A percentile compares a stretch with the other conserved stretches of the same genome.
These are phyloP conservation scores for Actenoides hombroni DNA, from an alignment of 2,113 vertebrate genomes.

Conservation along the genomic window DNA sequence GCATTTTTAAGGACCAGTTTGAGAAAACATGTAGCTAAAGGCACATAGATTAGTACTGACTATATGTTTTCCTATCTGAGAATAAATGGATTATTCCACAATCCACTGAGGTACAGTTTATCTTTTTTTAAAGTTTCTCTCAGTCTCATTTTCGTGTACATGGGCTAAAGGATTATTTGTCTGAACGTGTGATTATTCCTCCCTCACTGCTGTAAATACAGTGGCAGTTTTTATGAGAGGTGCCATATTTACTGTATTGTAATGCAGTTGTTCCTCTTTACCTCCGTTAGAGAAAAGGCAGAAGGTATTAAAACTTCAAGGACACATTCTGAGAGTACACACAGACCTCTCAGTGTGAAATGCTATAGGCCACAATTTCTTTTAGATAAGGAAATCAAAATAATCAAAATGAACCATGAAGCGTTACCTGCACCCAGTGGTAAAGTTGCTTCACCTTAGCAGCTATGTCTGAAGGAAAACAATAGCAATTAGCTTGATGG, in stretches of 20 bases:
- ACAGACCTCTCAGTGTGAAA: background rate
- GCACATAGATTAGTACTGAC: background rate
- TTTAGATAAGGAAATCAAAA: background rate
- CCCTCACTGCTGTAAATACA: background rate
- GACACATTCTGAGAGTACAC: background rate
- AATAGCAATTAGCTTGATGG: background rate
- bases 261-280: background rate
- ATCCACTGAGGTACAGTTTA: background rate
- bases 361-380: background rate
- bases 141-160: background rate
- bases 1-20: background rate
- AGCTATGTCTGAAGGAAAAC: background rate
- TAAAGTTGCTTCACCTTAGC: background rate
- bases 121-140: background rate
- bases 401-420: background rate
- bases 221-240: background rate
- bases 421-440: background rate
- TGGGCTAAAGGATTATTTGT: background rate
- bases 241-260: background rate
- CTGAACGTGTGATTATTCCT: background rate
- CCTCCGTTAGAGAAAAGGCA: background rate
- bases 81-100: conserved; percentile 4
- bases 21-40: background rate
- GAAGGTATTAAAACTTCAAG: background rate
- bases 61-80: background rate